Conservation (phyloP, 2,113 vertebrate species). For the Scomber colias region DNA sequence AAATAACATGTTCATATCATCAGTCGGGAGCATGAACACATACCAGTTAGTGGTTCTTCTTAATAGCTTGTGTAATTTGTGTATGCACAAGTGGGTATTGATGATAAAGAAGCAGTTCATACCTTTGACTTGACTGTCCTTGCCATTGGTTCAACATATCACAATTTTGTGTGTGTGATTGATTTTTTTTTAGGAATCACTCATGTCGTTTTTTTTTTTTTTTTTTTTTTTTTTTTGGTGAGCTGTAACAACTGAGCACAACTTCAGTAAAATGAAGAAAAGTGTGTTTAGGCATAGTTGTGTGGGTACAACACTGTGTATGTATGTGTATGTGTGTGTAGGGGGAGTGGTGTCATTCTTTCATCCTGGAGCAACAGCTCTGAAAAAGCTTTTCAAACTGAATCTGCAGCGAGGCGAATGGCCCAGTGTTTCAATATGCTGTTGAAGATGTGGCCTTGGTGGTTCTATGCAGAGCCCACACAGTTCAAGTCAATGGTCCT, state of each 20-base stretch:
- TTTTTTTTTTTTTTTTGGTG: background rate
- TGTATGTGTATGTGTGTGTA: constrained; percentile 7
- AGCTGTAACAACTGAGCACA: background rate
- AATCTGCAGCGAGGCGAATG: constrained; percentile 31
- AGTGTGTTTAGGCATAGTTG: background rate
- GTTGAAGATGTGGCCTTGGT: constrained; percentile 64
- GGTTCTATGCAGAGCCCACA: constrained; percentile 60
- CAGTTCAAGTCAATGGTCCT: constrained; percentile 11
- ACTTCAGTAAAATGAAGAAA: background rate
- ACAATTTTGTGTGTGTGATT: too few relatives aligned
- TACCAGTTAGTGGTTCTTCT: constrained; percentile 1
- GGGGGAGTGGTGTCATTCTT: constrained; percentile 3
- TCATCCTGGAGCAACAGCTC: constrained; percentile 10
- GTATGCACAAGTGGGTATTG: background rate
- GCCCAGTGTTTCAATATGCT: constrained; percentile 37
- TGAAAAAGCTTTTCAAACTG: constrained; percentile 43
- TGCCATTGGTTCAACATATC: constrained; percentile 52
- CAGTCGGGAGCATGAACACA: constrained; percentile 6
- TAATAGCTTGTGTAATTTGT: background rate
- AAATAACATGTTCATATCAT: background rate
- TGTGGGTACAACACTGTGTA: constrained; percentile 15
- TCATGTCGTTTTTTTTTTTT: too few relatives aligned
- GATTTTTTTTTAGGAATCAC: too few relatives aligned
- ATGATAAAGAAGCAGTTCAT: background rate
- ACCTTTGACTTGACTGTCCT: constrained; percentile 51